phyloP scores from a whole-genome alignment of 2,888 invertebrate species.

The Leptopterna dolabrata region DNA sequence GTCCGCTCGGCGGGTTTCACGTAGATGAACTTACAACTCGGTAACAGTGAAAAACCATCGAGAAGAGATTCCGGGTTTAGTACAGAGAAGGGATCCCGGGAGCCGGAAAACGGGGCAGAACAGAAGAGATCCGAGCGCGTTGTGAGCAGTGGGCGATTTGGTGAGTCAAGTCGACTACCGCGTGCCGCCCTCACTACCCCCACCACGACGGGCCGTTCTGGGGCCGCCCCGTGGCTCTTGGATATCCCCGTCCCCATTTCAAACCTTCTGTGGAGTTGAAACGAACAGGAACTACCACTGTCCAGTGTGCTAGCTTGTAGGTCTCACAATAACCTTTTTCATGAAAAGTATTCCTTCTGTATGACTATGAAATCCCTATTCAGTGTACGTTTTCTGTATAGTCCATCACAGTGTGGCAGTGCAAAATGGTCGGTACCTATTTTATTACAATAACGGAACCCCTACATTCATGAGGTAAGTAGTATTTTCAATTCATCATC shows the following conservation, averaged over 20 bases:
- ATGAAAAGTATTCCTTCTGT: background rate
- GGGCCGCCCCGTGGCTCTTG: constrained; percentile 17
- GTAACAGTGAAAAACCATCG: too few relatives aligned
- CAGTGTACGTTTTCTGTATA: background rate
- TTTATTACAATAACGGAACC: background rate
- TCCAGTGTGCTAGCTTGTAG: background rate
- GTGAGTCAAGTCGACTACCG: constrained; percentile 47
- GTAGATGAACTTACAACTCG: background rate
- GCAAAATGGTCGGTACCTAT: background rate
- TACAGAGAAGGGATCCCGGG: background rate
- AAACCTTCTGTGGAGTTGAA: constrained; percentile 51
- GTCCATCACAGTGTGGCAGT: background rate
- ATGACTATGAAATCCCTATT: background rate
- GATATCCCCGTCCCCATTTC: background rate
- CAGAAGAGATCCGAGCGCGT: background rate
- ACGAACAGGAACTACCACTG: constrained; percentile 29
- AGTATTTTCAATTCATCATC: background rate
- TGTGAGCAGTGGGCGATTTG: constrained; percentile 51
- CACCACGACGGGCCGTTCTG: background rate
- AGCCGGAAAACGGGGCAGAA: background rate
- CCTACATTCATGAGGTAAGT: background rate
- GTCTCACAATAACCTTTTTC: background rate
- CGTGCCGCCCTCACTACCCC: constrained; percentile 36
- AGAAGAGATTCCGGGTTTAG: too few relatives aligned
- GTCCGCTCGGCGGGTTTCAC: too few relatives aligned